Conservation (phyloP, 1,140 invertebrate genomes). For the Drosophila micromelanica region DNA sequence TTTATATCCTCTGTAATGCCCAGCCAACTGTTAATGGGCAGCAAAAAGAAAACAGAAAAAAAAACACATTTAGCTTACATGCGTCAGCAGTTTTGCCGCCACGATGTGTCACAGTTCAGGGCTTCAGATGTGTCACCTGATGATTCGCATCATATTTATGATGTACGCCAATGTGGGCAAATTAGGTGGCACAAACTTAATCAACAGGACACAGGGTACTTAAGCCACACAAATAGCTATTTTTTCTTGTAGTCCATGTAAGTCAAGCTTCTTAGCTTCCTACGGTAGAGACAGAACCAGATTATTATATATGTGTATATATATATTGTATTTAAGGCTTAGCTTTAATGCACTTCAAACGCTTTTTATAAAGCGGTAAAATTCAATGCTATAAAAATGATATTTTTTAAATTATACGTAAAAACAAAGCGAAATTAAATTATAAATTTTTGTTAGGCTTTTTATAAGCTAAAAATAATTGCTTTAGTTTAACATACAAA, state of each 20-base stretch:
- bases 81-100: slow-evolving; percentile 38
- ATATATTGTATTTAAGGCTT: too few relatives aligned
- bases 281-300: not conserved
- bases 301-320: too few relatives aligned
- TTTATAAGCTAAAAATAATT: too few relatives aligned
- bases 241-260: not conserved
- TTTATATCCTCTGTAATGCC: slow-evolving; percentile 14
- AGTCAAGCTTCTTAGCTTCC: not conserved
- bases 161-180: not conserved
- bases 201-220: not conserved
- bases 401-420: too few relatives aligned
- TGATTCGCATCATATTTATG: slow-evolving; percentile 6
- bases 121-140: slow-evolving; percentile 12
- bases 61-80: slow-evolving; percentile 16
- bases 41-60: too few relatives aligned
- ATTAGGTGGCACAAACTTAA: not conserved
- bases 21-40: slow-evolving; percentile 57
- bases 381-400: too few relatives aligned
- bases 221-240: not conserved
- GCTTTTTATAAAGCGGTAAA: too few relatives aligned
- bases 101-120: slow-evolving; percentile 25
- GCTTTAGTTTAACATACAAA: too few relatives aligned
- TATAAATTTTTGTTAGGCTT: too few relatives aligned
- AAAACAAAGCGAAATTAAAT: too few relatives aligned
- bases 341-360: too few relatives aligned